These are phyloP conservation scores for Patiria pectinifera DNA, from an alignment of 53 echinoderm and acorn worm genomes.

Conservation along the genomic window DNA sequence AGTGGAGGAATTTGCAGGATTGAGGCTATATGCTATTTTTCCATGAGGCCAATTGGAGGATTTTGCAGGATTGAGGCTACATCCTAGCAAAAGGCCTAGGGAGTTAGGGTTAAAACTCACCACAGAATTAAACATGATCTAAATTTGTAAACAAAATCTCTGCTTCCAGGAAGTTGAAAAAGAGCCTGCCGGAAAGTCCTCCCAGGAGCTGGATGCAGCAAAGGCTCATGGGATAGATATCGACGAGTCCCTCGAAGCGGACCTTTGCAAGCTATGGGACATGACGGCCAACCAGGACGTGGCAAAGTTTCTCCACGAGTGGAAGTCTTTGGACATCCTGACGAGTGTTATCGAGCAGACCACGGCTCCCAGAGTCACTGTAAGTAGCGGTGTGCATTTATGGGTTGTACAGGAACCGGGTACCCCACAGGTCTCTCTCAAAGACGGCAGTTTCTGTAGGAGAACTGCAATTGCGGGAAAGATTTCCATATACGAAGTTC, in stretches of 20 bases:
- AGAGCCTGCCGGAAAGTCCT: constrained; percentile 67
- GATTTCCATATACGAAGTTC: no score
- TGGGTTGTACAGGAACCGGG: no score
- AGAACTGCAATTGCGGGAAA: no score
- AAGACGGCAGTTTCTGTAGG: no score
- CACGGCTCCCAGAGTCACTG: constrained; percentile 91
- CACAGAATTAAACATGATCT: background rate
- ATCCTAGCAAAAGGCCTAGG: no score
- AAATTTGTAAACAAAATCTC: background rate
- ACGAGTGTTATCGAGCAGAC: constrained; percentile 81
- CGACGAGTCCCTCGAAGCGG: constrained; percentile 85
- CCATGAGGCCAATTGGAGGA: no score
- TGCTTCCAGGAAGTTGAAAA: constrained; percentile 76
- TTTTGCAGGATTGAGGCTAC: no score
- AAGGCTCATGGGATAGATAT: constrained; percentile 91
- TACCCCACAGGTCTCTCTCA: no score
- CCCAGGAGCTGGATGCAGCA: constrained; percentile 61
- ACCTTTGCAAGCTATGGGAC: constrained; percentile 94
- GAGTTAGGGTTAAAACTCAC: no score
- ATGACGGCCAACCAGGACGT: constrained; percentile 97
- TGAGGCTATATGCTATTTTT: no score
- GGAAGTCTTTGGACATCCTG: constrained; percentile 89
- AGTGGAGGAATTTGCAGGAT: no score
- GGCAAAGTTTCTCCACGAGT: constrained; percentile 84
- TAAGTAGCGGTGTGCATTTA: constrained; percentile 37